Percentiles rank a stretch among this genome's conserved stretches.
Evolutionary conservation across 37 sponge, comb jelly and placozoan genomes (phyloP).

Genomic region (Hormiphora californensis): DNA sequence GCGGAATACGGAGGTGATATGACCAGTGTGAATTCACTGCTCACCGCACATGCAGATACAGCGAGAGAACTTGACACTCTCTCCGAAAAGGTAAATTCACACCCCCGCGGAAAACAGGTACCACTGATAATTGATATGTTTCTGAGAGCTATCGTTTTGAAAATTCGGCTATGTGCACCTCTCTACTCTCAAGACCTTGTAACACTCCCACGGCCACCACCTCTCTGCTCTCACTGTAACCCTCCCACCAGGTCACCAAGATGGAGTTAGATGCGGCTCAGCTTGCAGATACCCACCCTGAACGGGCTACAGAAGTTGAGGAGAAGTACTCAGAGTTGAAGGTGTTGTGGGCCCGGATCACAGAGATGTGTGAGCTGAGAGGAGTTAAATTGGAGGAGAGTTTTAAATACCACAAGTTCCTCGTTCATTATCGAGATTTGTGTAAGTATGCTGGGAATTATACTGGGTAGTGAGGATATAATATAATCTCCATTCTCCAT

Average conservation of each 20-base stretch:
- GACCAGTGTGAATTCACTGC: slow-evolving; percentile 37
- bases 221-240: no score
- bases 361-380: neutral
- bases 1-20: slow-evolving; percentile 49
- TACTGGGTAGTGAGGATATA: no score
- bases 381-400: neutral
- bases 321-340: neutral
- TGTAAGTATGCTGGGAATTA: no score
- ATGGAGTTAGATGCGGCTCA: slow-evolving; percentile 2
- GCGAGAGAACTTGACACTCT: slow-evolving; percentile 13
- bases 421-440: slow-evolving; percentile 31
- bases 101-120: no score
- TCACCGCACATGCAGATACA: slow-evolving; percentile 7
- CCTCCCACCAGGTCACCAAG: no score
- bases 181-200: no score
- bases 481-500: no score
- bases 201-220: no score
- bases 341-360: neutral
- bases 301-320: neutral
- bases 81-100: neutral
- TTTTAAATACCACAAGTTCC: slow-evolving; percentile 40
- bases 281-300: neutral
- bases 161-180: no score
- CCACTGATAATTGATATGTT: no score
- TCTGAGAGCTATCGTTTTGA: no score